Base-by-base conservation (phyloP, 2,113 vertebrate species). In the Notothenia coriiceps region DNA sequence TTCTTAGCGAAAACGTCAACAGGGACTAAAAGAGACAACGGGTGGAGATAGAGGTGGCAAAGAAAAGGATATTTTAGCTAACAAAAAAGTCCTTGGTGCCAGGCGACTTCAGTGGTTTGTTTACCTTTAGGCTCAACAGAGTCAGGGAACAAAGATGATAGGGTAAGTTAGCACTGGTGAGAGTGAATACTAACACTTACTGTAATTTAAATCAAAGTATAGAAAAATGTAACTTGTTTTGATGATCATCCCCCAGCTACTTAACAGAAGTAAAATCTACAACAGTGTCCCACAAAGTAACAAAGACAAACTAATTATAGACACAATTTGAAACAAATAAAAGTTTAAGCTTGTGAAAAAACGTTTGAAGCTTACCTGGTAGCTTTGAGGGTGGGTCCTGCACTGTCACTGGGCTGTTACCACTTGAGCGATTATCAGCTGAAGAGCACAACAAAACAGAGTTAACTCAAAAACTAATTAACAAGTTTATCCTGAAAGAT, bases 361-460 rank as follows among this genome's bases (percentile, higher is more conserved):
- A 29, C 0, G 25, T 29, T 29, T 29, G 25, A 29, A 29, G 29
- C 29, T 3, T 83, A 98, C 98, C 97, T 80, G 97, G 96, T 66
- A 93, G 76, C 82, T 96, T 98, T 67, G 96, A 93, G 0, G 96
- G 96, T 0, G 96, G 96, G 74, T 99, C 98, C 76, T 97, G 95
- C 2, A 95, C 96, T 0, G 97, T 96, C 56, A 96, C 93, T 0
- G 97, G 89, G 70, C 82, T 97, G 52, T 95, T 95, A 22, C 97
- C 97, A 11, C 96, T 98, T 56, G 98, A 97, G 14, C 97, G 96
- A 89, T 96, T 92, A 7, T 99, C 98, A 65, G 98, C 98, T 99
- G 85, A 6, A 93, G 82, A 89, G 61, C 74, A 78, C 13, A 85
- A 75, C 18, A 43, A 70, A 22, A 84, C 25, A 64, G 33, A 69